phyloP scores from a whole-genome alignment of 2,888 invertebrate genomes.

The Eilema griseolum region DNA sequence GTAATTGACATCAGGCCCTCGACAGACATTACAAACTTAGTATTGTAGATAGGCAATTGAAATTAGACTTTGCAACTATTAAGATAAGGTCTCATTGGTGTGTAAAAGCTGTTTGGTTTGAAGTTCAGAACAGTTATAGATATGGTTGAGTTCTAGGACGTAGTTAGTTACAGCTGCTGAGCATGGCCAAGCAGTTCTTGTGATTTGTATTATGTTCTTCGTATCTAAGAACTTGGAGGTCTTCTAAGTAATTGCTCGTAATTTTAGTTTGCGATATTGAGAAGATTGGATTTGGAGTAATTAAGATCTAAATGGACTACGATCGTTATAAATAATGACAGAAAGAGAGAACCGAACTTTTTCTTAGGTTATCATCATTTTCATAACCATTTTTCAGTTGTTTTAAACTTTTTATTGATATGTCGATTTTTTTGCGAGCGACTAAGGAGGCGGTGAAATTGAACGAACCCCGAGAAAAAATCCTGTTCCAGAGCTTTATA shows the following conservation, averaged over 20 bases:
- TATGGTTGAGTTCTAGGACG: conserved; percentile 58
- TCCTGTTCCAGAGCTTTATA: no score
- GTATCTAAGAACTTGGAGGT: conserved; percentile 46
- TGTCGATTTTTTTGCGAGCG: no score
- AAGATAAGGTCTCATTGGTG: conserved; percentile 59
- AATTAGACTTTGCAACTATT: conserved; percentile 58
- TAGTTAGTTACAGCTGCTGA: conserved; percentile 63
- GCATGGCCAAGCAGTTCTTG: conserved; percentile 52
- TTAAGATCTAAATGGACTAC: no score
- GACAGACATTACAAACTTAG: conserved; percentile 44
- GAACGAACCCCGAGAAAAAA: no score
- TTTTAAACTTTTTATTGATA: no score
- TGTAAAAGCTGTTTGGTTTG: conserved; percentile 60
- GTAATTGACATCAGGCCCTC: conserved; percentile 68
- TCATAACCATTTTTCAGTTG: no score
- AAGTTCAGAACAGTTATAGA: conserved; percentile 71
- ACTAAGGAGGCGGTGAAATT: no score
- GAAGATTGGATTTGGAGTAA: not conserved
- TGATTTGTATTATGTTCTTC: conserved; percentile 61
- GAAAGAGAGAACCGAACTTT: not conserved
- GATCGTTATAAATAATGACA: not conserved
- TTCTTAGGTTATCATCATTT: not conserved
- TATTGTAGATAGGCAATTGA: conserved; percentile 53
- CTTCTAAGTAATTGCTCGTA: conserved; percentile 49
- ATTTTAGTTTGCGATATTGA: conserved; percentile 36